These are phyloP conservation scores for Callosobruchus maculatus DNA, from an alignment of 2,888 invertebrate species.

Conservation along the genomic window DNA sequence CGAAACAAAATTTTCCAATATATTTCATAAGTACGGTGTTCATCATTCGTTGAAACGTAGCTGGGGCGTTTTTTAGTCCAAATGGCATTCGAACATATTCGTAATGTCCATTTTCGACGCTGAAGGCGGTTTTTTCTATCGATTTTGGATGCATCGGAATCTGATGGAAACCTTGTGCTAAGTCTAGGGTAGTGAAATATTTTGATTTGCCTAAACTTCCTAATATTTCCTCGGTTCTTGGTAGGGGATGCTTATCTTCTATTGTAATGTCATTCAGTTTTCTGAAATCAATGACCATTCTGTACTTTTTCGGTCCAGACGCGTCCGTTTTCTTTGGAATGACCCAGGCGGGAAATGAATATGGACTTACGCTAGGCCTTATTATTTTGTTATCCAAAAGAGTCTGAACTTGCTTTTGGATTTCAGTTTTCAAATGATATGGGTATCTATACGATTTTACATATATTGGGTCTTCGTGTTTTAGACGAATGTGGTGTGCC, in stretches of 20 bases:
- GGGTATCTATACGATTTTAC: slow-evolving; percentile 3
- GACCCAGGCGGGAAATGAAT: background rate
- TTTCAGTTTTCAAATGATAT: background rate
- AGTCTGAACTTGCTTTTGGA: background rate
- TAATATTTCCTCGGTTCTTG: slow-evolving; percentile 14
- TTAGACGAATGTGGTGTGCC: background rate
- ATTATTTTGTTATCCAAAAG: background rate
- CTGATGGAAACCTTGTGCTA: slow-evolving; percentile 40
- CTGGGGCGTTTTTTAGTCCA: slow-evolving; percentile 24
- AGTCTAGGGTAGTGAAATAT: slow-evolving; percentile 37
- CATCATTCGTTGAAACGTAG: slow-evolving; percentile 21
- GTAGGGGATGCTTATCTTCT: slow-evolving; percentile 36
- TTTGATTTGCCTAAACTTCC: slow-evolving; percentile 3
- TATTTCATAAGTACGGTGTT: slow-evolving; percentile 4
- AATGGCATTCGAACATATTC: slow-evolving; percentile 4
- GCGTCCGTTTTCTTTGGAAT: slow-evolving; percentile 34
- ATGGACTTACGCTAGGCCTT: background rate
- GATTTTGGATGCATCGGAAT: slow-evolving; percentile 23
- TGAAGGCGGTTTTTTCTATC: slow-evolving; percentile 15
- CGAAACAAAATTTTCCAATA: slow-evolving; percentile 16
- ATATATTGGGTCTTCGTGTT: background rate
- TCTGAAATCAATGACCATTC: slow-evolving; percentile 42
- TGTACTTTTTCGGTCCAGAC: slow-evolving; percentile 30
- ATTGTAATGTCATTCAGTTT: slow-evolving; percentile 40
- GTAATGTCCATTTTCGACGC: slow-evolving; percentile 1